Conservation (phyloP, 2,888 invertebrate genomes). For the Ctena decussata region DNA sequence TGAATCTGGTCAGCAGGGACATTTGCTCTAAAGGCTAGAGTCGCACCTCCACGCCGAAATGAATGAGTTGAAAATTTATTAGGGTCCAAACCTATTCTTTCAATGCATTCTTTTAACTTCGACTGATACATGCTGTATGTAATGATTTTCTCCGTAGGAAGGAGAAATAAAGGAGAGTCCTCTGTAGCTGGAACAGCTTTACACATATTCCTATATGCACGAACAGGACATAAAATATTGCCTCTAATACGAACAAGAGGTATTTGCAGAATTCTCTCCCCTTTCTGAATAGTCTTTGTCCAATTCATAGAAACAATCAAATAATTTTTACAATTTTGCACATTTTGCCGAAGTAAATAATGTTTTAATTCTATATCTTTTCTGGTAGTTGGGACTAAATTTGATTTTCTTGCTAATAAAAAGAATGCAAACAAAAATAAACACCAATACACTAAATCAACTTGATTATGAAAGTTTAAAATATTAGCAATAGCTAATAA, state of each 20-base stretch:
- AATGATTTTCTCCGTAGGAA: background rate
- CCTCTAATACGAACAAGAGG: background rate
- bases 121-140: background rate
- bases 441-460: background rate
- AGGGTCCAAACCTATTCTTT: background rate
- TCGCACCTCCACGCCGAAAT: background rate
- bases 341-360: background rate
- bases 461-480: background rate
- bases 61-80: background rate
- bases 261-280: background rate
- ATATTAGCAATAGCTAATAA: background rate
- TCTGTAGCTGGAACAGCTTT: background rate
- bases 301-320: background rate
- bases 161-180: background rate
- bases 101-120: background rate
- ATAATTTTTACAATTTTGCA: background rate
- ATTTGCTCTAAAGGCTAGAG: background rate
- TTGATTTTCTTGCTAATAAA: background rate
- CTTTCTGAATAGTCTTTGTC: background rate
- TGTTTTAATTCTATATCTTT: background rate
- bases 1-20: background rate
- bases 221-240: background rate
- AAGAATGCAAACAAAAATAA: background rate
- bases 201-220: background rate
- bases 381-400: background rate